phyloP scores from a whole-genome alignment of 2,113 vertebrate genomes.

The Ictidomys tridecemlineatus region DNA sequence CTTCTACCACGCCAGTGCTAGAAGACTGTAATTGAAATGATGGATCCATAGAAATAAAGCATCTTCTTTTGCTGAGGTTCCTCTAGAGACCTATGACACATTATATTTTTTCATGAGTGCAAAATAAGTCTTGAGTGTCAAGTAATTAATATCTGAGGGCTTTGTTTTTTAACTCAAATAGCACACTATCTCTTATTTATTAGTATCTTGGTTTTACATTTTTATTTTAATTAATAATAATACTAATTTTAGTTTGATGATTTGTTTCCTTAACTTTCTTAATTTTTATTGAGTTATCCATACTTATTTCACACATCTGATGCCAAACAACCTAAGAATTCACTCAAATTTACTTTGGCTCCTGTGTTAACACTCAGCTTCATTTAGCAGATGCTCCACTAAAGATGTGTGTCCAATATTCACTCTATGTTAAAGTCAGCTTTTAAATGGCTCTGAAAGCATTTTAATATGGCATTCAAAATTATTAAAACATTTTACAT shows the following conservation, averaged over 20 bases:
- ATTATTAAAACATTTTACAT: neutral
- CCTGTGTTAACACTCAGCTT: neutral
- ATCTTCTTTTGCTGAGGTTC: neutral
- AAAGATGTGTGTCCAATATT: neutral
- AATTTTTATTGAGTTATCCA: neutral
- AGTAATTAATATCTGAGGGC: neutral
- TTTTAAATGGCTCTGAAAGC: neutral
- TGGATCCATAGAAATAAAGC: neutral
- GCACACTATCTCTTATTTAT: neutral
- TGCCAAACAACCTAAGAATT: neutral
- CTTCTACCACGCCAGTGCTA: neutral
- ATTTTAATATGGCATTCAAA: neutral
- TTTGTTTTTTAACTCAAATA: neutral
- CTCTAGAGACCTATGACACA: too few relatives aligned
- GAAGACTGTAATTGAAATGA: neutral
- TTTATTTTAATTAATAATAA: neutral
- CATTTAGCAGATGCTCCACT: neutral
- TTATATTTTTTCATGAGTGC: neutral
- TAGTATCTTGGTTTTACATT: neutral
- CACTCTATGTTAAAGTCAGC: neutral
- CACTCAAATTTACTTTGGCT: neutral
- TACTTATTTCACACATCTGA: neutral
- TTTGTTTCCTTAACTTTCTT: neutral
- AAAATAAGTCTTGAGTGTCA: neutral
- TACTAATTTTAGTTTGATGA: neutral